Base-by-base conservation (phyloP, 2,797 vertebrate genomes). In the Pempheris klunzingeri region DNA sequence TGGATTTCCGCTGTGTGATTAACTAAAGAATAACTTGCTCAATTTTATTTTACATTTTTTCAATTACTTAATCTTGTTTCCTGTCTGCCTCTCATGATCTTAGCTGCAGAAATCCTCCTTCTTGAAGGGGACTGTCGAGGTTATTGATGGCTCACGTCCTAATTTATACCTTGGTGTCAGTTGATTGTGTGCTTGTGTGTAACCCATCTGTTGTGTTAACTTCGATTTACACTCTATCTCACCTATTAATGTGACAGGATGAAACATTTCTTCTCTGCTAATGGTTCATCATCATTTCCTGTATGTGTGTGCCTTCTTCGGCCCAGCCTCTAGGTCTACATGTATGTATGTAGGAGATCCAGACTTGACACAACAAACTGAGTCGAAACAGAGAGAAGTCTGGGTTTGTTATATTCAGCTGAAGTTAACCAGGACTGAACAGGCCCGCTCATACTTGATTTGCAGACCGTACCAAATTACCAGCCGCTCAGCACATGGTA, bases 141-240 rank as follows among this genome's bases (percentile, higher is more conserved):
- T 74, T 83, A 85, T 81, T 64, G 50, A 86, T 80, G 73, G 15
- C 50, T 76, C 49, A 30, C 60, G 55, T 68, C 44, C 54, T 74
- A 72, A 83, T 81, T 80, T 63, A 75, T 61, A 24, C 34, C 18
- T 10, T 66, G 24, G 12, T 53, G 18, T 41, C 22, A 24, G 65
- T 83, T 18, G 8, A 65, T 53, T 7, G 24, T 63, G 22, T 66
- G 72, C 49, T 34, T 44, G 47, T 22, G 70, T 39, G n/a, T 54
- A n/a, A n/a, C n/a, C n/a, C n/a, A n/a, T n/a, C 62, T 75, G 57
- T 71, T 71, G 50, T 54, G 26, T 57, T 59, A 41, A 66, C 58
- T 84, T 85, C 0, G n/a, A 65, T 79, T 34, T 18, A n/a, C 44
- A 20, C 53, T 24, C 11, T 26, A 22, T 5, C 41, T 71, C 41